Conservation (phyloP, 1,140 invertebrate genomes). For the Sweltsa coloradensis region DNA sequence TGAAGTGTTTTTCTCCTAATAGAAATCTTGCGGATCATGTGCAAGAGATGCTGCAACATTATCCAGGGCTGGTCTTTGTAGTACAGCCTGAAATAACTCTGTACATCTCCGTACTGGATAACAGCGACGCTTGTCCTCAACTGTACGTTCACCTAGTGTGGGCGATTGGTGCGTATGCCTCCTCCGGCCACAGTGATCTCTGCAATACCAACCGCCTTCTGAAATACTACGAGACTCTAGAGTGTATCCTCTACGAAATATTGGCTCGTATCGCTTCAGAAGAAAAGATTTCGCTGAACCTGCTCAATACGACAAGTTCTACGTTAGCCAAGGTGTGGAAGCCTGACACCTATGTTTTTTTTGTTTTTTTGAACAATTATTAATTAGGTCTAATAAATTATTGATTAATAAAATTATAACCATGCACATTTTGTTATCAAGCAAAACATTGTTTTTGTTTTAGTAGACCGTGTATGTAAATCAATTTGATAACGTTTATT, state of each 20-base stretch:
- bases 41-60: constrained; percentile 4
- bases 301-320: constrained; percentile 7
- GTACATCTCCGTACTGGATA: constrained; percentile 5
- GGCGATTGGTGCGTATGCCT: constrained; percentile 9
- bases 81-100: constrained; percentile 1
- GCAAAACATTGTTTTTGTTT: not conserved
- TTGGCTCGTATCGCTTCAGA: not conserved
- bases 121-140: not conserved
- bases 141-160: constrained; percentile 11
- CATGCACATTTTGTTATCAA: not conserved
- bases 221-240: constrained; percentile 10
- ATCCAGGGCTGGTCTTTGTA: constrained; percentile 6
- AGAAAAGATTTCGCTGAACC: not conserved
- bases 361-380: not conserved
- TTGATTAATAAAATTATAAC: not conserved
- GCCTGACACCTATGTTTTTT: not conserved
- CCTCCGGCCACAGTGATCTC: constrained; percentile 3
- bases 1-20: not conserved
- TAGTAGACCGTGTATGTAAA: not conserved
- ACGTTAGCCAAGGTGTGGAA: constrained; percentile 8
- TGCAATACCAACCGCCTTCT: constrained; percentile 2
- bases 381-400: not conserved
- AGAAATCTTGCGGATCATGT: constrained; percentile 6
- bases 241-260: constrained; percentile 11
- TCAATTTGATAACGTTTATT: not conserved